Evolutionary conservation across 2,113 vertebrate species (phyloP), one percentile per base, ranked within the genome.

Genomic region (Zosterops hypoxanthus): DNA sequence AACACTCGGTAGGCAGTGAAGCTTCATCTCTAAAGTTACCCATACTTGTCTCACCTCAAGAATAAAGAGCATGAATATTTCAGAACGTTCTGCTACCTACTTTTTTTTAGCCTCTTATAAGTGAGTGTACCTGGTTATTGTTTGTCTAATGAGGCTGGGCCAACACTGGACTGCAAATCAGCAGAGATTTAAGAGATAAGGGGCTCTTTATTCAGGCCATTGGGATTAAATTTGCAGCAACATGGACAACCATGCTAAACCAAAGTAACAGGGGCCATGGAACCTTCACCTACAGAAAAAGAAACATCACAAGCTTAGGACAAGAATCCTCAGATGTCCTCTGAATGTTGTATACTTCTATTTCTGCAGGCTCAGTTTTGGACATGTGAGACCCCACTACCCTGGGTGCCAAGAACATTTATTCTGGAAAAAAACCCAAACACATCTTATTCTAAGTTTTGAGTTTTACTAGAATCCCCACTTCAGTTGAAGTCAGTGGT

Each of bases 21-120:
- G 68, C 63, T 82, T 92, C 71, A 82, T 46, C 72, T 77, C 63
- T 53, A 12, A 44, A 14, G 36, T 60, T 64, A 66, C 18, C 24
- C 29, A 9, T 28, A 42, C 52, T 71, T 88, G 19, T 57, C 68
- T 81, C n/a, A 77, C 25, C 68, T 80, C 66, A 80, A 64, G 44
- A 90, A 61, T 52, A 79, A 76, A 79, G 57, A 82, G 4, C 10
- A 92, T 55, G 42, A 69, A 88, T 86, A 92, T 77, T 82, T 86
- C 36, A 86, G 41, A 69, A 61, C 31, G 53, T 78, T n/a, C 69
- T 79, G 44, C 52, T 82, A 44, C 56, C 56, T 91, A 28, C 23
- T 41, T 63, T 52, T 66, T 73, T 68, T 18, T 5, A 61, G 47
- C 10, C 22, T 93, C 71, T 88, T 66, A 2, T 11, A 44, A 56